Evolutionary conservation across 2,888 invertebrate genomes (phyloP).

Genomic region (Caenorhabditis sp.): DNA sequence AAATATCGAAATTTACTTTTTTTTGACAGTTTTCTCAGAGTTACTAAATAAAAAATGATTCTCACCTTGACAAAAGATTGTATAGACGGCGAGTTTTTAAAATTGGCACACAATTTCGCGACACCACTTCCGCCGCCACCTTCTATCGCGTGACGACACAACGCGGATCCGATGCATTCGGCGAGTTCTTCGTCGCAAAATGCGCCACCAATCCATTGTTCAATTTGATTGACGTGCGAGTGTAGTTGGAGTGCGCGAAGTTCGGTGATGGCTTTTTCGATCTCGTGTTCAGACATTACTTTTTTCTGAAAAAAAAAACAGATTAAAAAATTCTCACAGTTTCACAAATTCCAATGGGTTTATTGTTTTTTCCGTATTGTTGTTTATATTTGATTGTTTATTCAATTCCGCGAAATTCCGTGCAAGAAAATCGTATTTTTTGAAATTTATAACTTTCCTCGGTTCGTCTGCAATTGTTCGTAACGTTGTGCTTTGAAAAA

Average conservation of each 20-base stretch:
- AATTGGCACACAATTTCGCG: conserved; percentile 57
- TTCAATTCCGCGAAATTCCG: too few species aligned
- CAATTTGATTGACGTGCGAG: conserved; percentile 39
- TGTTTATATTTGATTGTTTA: too few species aligned
- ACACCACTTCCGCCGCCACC: conserved; percentile 60
- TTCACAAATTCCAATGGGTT: too few species aligned
- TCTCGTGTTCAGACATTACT: conserved; percentile 48
- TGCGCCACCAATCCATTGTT: conserved; percentile 54
- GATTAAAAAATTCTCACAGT: too few species aligned
- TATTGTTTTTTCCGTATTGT: too few species aligned
- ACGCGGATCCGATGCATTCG: conserved; percentile 50
- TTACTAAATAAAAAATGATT: too few species aligned
- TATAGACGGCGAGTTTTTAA: conserved; percentile 58
- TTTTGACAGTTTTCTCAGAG: too few species aligned
- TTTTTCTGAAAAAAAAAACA: conserved; percentile 42
- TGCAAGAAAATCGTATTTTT: too few species aligned
- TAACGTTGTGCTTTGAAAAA: too few species aligned
- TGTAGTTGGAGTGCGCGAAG: conserved; percentile 41
- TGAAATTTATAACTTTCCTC: too few species aligned
- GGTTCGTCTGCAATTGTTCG: too few species aligned
- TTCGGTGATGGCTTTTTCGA: conserved; percentile 40
- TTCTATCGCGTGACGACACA: conserved; percentile 66
- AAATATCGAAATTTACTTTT: too few species aligned
- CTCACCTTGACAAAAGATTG: conserved; percentile 52
- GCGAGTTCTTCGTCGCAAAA: conserved; percentile 57